Evolutionary conservation across 2,113 vertebrate genomes (phyloP).

Genomic region (Xenus cinereus): DNA sequence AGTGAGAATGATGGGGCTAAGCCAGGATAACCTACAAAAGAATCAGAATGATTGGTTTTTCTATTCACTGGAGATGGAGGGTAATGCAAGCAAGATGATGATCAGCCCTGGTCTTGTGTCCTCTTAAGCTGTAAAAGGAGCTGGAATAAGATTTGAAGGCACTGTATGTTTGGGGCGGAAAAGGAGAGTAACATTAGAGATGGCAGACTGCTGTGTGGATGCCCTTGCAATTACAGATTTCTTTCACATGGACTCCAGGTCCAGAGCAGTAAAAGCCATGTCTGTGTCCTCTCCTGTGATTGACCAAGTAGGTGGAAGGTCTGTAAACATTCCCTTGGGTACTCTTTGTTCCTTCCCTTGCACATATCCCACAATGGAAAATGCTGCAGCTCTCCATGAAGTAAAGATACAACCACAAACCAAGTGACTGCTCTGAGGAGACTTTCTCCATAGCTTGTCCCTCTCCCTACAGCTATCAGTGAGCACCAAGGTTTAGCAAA

Average conservation of each 20-base stretch:
- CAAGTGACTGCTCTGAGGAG: neutral
- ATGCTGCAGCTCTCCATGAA: neutral
- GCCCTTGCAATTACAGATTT: neutral
- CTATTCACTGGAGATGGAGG: neutral
- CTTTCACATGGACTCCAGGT: neutral
- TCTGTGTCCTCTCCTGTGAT: neutral
- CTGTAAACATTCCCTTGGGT: neutral
- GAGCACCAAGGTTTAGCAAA: neutral
- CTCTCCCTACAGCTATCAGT: neutral
- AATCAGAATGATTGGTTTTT: neutral
- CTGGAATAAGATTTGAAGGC: neutral
- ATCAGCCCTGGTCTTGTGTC: neutral
- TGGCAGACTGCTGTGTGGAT: neutral
- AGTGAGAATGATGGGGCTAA: neutral
- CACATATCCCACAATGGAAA: neutral
- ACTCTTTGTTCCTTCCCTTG: neutral
- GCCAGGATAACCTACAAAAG: neutral
- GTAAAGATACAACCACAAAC: neutral
- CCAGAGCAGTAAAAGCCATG: rapidly evolving
- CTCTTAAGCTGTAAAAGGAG: neutral
- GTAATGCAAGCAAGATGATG: neutral
- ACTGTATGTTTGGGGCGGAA: neutral
- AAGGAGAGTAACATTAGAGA: neutral
- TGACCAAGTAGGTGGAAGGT: neutral
- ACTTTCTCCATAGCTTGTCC: neutral